Evolutionary conservation across 2,888 invertebrate species (phyloP).

Genomic region (Crocallis elinguaria): DNA sequence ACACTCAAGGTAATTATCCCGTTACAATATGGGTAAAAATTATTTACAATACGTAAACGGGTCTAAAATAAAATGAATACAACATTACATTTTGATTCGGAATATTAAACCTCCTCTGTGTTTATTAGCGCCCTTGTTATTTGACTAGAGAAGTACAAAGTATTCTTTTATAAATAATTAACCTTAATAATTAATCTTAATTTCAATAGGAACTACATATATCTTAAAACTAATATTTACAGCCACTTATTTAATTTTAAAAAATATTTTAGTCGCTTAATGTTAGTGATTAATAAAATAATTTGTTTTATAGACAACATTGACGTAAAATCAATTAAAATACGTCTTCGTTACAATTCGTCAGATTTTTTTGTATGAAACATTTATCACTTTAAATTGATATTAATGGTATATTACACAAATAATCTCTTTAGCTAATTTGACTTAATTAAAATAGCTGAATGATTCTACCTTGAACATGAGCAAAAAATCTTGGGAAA

Average conservation of each 20-base stretch:
- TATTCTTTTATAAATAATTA: conserved; percentile 67
- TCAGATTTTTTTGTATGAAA: neutral
- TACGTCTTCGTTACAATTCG: neutral
- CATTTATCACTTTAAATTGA: conserved; percentile 3
- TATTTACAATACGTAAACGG: too few relatives aligned
- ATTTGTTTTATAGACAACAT: neutral
- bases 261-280: neutral
- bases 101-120: conserved; percentile 70
- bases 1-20: too few relatives aligned
- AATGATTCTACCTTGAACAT: too few relatives aligned
- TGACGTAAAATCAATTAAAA: conserved; percentile 9
- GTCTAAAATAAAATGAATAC: conserved; percentile 23
- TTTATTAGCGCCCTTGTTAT: conserved; percentile 64
- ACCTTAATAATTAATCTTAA: conserved; percentile 48
- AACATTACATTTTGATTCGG: conserved; percentile 46
- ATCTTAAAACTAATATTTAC: conserved; percentile 47
- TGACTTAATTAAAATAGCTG: neutral
- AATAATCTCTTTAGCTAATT: neutral
- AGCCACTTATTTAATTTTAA: conserved; percentile 15
- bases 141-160: conserved; percentile 76
- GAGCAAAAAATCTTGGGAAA: too few relatives aligned
- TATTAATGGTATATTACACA: neutral
- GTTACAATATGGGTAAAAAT: too few relatives aligned
- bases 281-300: conserved; percentile 8
- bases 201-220: conserved; percentile 60